Evolutionary conservation across 2,888 invertebrate genomes (phyloP).

Genomic region (Mellilla xanthometata): DNA sequence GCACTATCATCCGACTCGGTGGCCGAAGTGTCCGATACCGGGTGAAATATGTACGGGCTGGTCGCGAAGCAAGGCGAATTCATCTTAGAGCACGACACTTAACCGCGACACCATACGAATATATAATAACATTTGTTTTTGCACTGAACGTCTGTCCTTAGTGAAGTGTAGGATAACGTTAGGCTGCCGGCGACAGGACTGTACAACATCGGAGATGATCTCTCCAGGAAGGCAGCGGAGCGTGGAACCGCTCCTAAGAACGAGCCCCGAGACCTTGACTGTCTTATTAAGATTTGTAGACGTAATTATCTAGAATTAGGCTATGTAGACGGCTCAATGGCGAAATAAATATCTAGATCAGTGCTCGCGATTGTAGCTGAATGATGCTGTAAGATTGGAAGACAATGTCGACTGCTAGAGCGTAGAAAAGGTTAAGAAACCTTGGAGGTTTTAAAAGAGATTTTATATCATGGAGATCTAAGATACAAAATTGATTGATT

Average conservation of each 20-base stretch:
- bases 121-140: conserved; percentile 15
- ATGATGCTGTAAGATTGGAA: conserved; percentile 8
- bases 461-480: no score
- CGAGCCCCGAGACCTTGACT: conserved; percentile 69
- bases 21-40: conserved; percentile 70
- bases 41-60: conserved; percentile 72
- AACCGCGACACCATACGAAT: conserved; percentile 18
- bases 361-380: conserved; percentile 22
- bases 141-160: conserved; percentile 47
- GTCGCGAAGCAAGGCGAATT: conserved; percentile 68
- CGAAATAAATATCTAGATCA: conserved; percentile 37
- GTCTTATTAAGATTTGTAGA: conserved; percentile 49
- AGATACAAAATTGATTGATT: no score
- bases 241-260: conserved; percentile 62
- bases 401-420: conserved; percentile 11
- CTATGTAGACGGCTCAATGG: conserved; percentile 43
- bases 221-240: conserved; percentile 47
- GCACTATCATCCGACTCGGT: conserved; percentile 73
- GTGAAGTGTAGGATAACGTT: conserved; percentile 55
- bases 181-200: conserved; percentile 59
- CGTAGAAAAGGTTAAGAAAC: no score
- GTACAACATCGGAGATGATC: conserved; percentile 49
- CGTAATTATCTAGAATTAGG: conserved; percentile 50
- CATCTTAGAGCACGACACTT: conserved; percentile 44
- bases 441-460: no score